Evolutionary conservation across 2,113 vertebrate species (phyloP), one percentile per base, ranked within the genome.

Genomic region (Mastomys natalensis): DNA sequence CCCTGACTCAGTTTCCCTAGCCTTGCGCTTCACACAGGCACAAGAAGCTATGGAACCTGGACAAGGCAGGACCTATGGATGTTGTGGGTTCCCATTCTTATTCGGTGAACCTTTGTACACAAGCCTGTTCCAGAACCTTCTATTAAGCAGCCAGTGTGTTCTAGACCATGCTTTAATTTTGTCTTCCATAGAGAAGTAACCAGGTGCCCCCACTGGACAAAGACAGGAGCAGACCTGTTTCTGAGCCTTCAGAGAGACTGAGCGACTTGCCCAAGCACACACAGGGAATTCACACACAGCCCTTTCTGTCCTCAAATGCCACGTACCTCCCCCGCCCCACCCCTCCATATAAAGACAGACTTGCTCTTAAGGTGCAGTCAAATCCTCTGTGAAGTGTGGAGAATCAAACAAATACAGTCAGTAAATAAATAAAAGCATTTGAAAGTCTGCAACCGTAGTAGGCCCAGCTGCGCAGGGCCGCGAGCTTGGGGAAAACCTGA

Each of bases 321-420:
- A 0, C 0, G 26, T 4, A 12, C 3, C 0, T 7, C 22, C 2
- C 37, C 1, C 5, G 6, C 31, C 80, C 17, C 17, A 9, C 24
- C 3, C 2, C 15, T 34, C 74, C 12, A 31, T 4, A 19, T 40
- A 82, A n/a, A 77, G 82, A 12, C 40, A 34, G 51, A 73, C 31
- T 34, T 22, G 21, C 12, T 78, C 76, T 80, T 66, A 48, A 1
- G 16, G 81, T 66, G 4, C 0, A 77, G 11, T 40, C 53, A 10
- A 37, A 45, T 3, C 73, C 86, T 53, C 51, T 62, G 58, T 7
- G 60, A 72, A 64, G 2, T 0, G 0, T 12, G 29, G 43, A 45
- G 15, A n/a, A 5, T 51, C 21, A 37, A 1, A 9, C 34, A 6
- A 7, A 48, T 0, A 19, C 0, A 1, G 16, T 19, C 4, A 0